phyloP scores from a whole-genome alignment of 30 jellyfish, hydroid and myxozoan genomes.

The Hydractinia echinata region DNA sequence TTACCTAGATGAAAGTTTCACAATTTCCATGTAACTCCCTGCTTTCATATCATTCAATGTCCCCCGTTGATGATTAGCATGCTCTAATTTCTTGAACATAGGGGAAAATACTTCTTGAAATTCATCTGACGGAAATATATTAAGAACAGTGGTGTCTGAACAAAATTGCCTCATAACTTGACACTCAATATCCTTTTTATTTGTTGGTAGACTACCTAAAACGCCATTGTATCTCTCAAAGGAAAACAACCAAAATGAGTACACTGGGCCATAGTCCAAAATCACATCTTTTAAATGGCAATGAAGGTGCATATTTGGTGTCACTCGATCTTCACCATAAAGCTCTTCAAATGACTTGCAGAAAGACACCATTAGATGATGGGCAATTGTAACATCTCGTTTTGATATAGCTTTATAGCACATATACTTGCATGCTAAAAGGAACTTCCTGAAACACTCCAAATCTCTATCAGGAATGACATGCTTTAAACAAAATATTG shows the following conservation, averaged over 20 bases:
- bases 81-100: background rate
- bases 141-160: background rate
- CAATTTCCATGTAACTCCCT: background rate
- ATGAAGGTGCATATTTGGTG: conserved; percentile 14
- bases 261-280: conserved; percentile 5
- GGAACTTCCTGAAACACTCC: background rate
- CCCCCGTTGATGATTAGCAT: background rate
- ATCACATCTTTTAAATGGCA: background rate
- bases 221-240: conserved; percentile 13
- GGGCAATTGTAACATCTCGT: conserved; percentile 1
- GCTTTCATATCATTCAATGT: background rate
- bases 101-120: background rate
- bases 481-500: background rate
- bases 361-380: background rate
- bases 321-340: conserved; percentile 1
- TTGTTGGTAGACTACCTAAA: background rate
- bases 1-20: conserved; percentile 12
- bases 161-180: conserved; percentile 1
- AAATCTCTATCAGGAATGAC: conserved; percentile 3
- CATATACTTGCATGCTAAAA: background rate
- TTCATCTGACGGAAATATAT: background rate
- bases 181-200: background rate
- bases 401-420: background rate
- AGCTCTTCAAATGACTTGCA: background rate
- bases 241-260: conserved; percentile 1